Percentiles rank a stretch among this genome's conserved stretches.
These are phyloP conservation scores for Sinocyclocheilus grahami DNA, from an alignment of 2,113 vertebrate genomes.

Conservation along the genomic window DNA sequence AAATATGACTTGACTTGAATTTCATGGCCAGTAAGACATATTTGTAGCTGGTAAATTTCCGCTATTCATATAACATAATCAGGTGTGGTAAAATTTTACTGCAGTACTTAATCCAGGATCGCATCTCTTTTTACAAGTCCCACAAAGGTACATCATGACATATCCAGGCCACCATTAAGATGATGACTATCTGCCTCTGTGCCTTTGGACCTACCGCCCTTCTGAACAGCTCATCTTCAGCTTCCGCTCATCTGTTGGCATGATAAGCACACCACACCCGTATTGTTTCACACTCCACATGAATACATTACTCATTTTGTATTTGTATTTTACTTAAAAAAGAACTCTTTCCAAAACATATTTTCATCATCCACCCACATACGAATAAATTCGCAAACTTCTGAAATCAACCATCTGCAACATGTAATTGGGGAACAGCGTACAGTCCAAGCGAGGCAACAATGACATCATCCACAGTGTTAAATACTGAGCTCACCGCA, in stretches of 20 bases:
- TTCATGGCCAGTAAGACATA: too few species aligned
- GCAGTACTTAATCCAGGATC: background rate
- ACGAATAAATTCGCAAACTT: background rate
- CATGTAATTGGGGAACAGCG: constrained; percentile 21
- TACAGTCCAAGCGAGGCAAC: constrained; percentile 37
- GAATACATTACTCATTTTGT: background rate
- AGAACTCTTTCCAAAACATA: background rate
- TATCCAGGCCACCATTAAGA: constrained; percentile 29
- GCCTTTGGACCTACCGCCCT: background rate
- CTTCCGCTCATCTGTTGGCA: background rate
- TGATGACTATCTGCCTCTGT: constrained; percentile 4
- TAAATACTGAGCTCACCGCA: constrained; percentile 50
- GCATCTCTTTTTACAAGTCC: background rate
- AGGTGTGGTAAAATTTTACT: background rate
- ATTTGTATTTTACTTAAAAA: background rate
- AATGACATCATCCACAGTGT: constrained; percentile 53
- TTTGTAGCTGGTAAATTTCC: too few species aligned
- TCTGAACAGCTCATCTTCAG: constrained; percentile 12
- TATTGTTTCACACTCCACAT: background rate
- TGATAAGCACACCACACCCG: background rate
- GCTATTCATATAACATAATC: background rate
- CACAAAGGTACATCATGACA: background rate
- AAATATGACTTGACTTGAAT: too few species aligned
- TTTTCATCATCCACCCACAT: background rate
- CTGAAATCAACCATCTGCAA: constrained; percentile 7